These are phyloP conservation scores for Himalopsyche phryganea DNA, from an alignment of 1,140 invertebrate species.

Conservation along the genomic window DNA sequence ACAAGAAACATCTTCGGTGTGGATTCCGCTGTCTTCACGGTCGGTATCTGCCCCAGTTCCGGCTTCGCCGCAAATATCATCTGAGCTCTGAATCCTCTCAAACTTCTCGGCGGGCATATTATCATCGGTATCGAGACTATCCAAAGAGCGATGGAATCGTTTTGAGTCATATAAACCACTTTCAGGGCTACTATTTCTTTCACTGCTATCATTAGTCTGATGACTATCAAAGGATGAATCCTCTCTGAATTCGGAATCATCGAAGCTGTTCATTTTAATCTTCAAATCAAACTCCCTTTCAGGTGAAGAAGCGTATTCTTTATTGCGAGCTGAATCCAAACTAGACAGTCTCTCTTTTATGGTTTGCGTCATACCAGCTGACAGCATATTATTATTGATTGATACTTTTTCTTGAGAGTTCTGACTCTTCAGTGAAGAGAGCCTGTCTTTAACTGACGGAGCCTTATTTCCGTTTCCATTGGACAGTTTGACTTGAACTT, in stretches of 20 bases:
- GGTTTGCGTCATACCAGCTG: conserved; percentile 40
- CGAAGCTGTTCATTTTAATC: conserved; percentile 31
- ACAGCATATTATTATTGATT: conserved; percentile 21
- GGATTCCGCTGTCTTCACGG: conserved; percentile 77
- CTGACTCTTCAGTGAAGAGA: conserved; percentile 56
- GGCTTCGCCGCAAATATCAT: conserved; percentile 58
- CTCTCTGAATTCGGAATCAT: conserved; percentile 40
- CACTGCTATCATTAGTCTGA: conserved; percentile 13
- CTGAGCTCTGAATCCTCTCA: conserved; percentile 64
- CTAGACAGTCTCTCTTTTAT: conserved; percentile 57
- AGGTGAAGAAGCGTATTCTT: conserved; percentile 48
- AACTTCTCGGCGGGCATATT: conserved; percentile 55
- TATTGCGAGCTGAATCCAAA: conserved; percentile 51
- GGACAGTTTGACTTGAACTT: conserved; percentile 49
- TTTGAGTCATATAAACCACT: conserved; percentile 33
- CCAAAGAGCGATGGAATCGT: conserved; percentile 61
- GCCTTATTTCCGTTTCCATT: conserved; percentile 51
- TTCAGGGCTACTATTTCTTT: conserved; percentile 22
- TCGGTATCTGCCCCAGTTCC: conserved; percentile 62
- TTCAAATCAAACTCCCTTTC: conserved; percentile 41
- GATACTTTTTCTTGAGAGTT: conserved; percentile 48
- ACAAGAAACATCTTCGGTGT: conserved; percentile 74
- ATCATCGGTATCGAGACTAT: conserved; percentile 59
- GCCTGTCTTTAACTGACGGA: conserved; percentile 54
- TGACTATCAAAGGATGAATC: conserved; percentile 25